Conservation (phyloP, 2,113 vertebrate genomes). For the Shinisaurus crocodilurus region DNA sequence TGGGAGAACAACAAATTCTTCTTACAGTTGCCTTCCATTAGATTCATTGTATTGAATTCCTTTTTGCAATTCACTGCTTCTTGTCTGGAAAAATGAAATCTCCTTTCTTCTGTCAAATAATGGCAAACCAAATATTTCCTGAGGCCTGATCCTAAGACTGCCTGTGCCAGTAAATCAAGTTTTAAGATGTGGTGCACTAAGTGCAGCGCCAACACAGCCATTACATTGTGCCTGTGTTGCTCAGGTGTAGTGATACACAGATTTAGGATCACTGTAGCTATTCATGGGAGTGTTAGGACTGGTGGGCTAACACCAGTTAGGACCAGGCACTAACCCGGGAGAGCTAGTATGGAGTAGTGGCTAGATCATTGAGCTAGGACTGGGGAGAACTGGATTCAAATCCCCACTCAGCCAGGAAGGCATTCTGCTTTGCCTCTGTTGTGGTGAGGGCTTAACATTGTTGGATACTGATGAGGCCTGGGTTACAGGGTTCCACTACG, state of each 20-base stretch:
- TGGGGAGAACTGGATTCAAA: too few species aligned
- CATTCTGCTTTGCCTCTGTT: too few species aligned
- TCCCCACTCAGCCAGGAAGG: too few species aligned
- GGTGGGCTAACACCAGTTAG: neutral
- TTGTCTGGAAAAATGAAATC: neutral
- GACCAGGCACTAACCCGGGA: neutral
- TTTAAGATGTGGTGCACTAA: neutral
- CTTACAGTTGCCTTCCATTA: neutral
- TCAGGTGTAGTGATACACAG: neutral
- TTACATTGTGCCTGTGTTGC: neutral
- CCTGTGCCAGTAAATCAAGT: neutral
- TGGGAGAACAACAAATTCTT: neutral
- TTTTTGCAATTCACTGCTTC: neutral
- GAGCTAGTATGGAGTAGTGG: neutral
- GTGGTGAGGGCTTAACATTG: too few species aligned
- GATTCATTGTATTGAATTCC: neutral
- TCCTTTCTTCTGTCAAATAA: neutral
- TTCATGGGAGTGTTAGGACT: neutral
- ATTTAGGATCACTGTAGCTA: neutral
- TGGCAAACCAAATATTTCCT: neutral
- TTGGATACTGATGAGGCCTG: too few species aligned
- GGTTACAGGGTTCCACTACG: too few species aligned
- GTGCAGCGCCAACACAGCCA: neutral
- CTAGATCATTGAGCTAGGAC: neutral
- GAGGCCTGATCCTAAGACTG: neutral